Percentiles rank a stretch among this genome's conserved stretches.
Conservation (phyloP, 2,113 vertebrate genomes). For the Myrmecophaga tridactyla region DNA sequence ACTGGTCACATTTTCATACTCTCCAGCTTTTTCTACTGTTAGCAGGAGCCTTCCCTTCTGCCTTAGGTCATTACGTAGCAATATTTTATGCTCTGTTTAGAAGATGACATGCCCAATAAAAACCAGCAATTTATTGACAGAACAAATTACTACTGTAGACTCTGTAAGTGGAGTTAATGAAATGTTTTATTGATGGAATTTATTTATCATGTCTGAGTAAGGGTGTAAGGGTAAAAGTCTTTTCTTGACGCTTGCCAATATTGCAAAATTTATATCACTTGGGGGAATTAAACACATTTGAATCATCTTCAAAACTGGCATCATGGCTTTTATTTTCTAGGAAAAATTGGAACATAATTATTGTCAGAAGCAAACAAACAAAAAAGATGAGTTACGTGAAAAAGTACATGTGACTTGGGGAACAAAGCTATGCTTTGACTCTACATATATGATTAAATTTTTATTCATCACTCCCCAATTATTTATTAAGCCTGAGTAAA, state of each 20-base stretch:
- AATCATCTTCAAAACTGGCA: not conserved
- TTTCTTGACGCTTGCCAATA: not conserved
- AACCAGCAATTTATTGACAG: conserved; percentile 49
- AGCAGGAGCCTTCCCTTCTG: not conserved
- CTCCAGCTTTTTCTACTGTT: not conserved
- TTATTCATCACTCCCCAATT: not conserved
- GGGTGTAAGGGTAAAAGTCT: not conserved
- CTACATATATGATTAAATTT: not conserved
- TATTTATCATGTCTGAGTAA: not conserved
- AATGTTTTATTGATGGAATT: conserved; percentile 19
- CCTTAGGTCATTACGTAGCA: not conserved
- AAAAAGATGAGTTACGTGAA: not conserved
- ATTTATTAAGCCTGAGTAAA: not conserved
- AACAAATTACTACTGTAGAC: conserved; percentile 24
- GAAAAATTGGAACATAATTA: not conserved
- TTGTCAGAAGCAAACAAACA: not conserved
- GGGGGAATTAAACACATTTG: not conserved
- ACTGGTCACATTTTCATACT: not conserved
- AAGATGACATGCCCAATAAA: conserved; percentile 10
- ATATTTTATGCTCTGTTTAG: conserved; percentile 32
- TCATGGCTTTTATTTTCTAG: not conserved
- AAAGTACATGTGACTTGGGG: not conserved
- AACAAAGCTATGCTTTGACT: not conserved
- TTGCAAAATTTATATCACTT: not conserved
- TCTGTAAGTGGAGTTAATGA: conserved; percentile 31